These are phyloP conservation scores for Lamellibrachia satsuma DNA, from an alignment of 2,888 invertebrate genomes.

Conservation along the genomic window DNA sequence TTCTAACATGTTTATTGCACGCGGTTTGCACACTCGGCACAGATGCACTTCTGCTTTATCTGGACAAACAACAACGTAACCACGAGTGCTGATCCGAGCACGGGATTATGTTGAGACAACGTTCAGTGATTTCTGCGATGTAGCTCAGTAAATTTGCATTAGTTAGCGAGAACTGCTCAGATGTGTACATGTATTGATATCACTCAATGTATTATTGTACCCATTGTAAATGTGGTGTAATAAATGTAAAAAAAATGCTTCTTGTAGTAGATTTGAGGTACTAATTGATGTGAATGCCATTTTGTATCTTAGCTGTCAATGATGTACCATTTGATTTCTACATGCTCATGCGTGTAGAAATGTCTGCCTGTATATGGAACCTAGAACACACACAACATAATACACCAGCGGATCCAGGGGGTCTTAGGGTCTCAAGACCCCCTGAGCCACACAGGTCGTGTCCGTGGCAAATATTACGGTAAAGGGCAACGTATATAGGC, in stretches of 20 bases:
- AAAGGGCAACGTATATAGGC: no score
- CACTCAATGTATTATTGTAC: neutral
- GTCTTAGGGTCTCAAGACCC: no score
- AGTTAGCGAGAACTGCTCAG: conserved; percentile 10
- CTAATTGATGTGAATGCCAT: no score
- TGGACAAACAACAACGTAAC: neutral
- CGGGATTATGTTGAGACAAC: neutral
- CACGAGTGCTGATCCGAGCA: neutral
- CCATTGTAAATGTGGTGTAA: conserved; percentile 14
- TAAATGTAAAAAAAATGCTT: neutral
- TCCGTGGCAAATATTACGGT: no score
- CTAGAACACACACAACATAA: no score
- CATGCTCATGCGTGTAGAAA: no score
- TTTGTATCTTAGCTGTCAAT: no score
- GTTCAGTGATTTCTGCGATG: conserved; percentile 17
- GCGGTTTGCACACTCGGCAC: neutral
- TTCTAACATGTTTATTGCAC: neutral
- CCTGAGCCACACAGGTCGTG: no score
- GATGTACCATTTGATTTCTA: no score
- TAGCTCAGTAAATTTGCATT: conserved; percentile 17
- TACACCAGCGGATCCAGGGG: no score
- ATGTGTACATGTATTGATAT: conserved; percentile 17
- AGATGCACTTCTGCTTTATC: neutral
- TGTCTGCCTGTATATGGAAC: no score
- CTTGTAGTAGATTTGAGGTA: neutral